Percentiles rank a stretch among this genome's conserved stretches.
Evolutionary conservation across 2,888 invertebrate genomes (phyloP).

Genomic region (Pandemis cinnamomeana): DNA sequence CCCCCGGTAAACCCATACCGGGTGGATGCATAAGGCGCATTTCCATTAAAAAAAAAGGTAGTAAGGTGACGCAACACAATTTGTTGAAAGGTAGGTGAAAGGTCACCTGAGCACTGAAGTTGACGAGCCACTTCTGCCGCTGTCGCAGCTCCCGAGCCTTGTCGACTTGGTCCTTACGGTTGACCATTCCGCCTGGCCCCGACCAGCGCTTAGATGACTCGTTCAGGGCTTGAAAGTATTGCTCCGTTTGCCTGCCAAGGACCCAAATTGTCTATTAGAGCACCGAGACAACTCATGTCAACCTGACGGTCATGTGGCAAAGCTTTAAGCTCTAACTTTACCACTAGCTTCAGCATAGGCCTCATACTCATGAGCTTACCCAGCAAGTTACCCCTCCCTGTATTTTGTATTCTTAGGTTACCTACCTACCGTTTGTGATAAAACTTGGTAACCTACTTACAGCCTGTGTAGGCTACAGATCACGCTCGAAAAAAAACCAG

Average conservation of each 20-base stretch:
- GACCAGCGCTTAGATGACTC: slow-evolving; percentile 61
- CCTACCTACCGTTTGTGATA: too few species aligned
- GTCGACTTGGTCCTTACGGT: slow-evolving; percentile 63
- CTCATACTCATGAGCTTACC: too few species aligned
- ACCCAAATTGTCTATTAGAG: neutral
- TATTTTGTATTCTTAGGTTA: too few species aligned
- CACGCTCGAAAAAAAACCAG: too few species aligned
- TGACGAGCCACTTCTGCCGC: slow-evolving; percentile 78
- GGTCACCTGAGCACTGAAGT: slow-evolving; percentile 79
- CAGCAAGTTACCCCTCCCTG: neutral
- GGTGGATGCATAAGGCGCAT: too few species aligned
- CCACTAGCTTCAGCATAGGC: neutral
- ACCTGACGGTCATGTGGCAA: too few species aligned
- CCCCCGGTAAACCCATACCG: too few species aligned
- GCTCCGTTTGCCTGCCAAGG: slow-evolving; percentile 80
- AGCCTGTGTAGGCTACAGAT: too few species aligned
- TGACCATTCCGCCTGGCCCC: slow-evolving; percentile 59
- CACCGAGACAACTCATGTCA: neutral
- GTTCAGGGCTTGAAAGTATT: slow-evolving; percentile 81
- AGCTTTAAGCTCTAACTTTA: neutral
- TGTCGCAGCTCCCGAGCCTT: slow-evolving; percentile 63
- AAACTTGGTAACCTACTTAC: too few species aligned
- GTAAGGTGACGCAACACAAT: too few species aligned
- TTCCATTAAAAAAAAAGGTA: too few species aligned
- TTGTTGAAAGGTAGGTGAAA: too few species aligned